Evolutionary conservation across 2,113 vertebrate species (phyloP).

Genomic region (Myodes glareolus): DNA sequence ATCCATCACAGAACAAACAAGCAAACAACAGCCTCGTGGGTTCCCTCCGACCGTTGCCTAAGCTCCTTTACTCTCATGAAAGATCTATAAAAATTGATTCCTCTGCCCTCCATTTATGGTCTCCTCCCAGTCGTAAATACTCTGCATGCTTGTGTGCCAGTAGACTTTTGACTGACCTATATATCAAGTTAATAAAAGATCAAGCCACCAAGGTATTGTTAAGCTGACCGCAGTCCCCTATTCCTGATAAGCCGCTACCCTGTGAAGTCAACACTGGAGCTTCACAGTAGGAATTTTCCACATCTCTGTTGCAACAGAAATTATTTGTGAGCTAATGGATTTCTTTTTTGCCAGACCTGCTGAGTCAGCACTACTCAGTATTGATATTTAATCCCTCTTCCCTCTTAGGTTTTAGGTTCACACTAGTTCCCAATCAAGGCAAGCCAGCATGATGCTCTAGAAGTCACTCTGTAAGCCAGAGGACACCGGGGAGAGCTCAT

Average conservation of each 20-base stretch:
- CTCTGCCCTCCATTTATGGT: slow-evolving; percentile 53
- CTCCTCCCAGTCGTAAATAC: slow-evolving; percentile 46
- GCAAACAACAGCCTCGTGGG: not conserved
- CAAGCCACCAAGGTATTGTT: slow-evolving; percentile 33
- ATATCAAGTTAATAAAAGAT: slow-evolving; percentile 64
- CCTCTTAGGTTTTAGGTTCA: slow-evolving; percentile 30
- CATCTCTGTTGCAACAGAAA: slow-evolving; percentile 23
- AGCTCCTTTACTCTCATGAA: slow-evolving; percentile 53
- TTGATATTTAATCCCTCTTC: slow-evolving; percentile 46
- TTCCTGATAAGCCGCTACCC: slow-evolving; percentile 53
- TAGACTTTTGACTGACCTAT: slow-evolving; percentile 46
- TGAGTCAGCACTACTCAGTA: slow-evolving; percentile 49
- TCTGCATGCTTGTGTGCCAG: not conserved
- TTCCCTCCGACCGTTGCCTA: slow-evolving; percentile 30
- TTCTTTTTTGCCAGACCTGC: slow-evolving; percentile 58
- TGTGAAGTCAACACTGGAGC: slow-evolving; percentile 54
- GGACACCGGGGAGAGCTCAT: not conserved
- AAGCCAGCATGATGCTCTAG: slow-evolving; percentile 10
- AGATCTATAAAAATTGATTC: slow-evolving; percentile 57
- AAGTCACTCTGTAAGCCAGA: slow-evolving; percentile 10
- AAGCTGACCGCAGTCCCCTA: slow-evolving; percentile 18
- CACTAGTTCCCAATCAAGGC: slow-evolving; percentile 26
- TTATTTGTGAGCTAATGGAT: slow-evolving; percentile 47
- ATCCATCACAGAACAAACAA: slow-evolving; percentile 25
- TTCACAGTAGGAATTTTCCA: slow-evolving; percentile 58